phyloP scores from a whole-genome alignment of 2,797 vertebrate species.

The Pterois miles region DNA sequence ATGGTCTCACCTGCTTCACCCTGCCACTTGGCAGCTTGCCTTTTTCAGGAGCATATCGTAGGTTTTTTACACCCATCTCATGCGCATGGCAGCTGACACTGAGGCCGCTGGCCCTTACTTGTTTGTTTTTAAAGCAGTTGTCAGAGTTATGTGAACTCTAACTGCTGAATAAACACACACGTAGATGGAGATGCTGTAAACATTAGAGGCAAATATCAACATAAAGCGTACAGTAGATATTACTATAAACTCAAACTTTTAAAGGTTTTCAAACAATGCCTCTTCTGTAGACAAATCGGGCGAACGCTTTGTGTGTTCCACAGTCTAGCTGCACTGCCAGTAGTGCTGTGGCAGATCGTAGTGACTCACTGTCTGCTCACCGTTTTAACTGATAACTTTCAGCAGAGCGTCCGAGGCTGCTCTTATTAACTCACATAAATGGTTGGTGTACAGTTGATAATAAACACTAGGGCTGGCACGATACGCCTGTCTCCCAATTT shows the following conservation, averaged over 20 bases:
- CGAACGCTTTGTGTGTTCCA: background rate
- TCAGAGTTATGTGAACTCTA: constrained; percentile 25
- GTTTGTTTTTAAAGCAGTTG: constrained; percentile 67
- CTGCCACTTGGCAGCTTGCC: constrained; percentile 41
- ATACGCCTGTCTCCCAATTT: no score
- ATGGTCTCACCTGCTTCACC: constrained; percentile 36
- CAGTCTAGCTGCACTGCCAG: background rate
- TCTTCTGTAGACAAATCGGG: background rate
- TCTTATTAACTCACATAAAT: no score
- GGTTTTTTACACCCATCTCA: constrained; percentile 12
- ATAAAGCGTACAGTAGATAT: background rate
- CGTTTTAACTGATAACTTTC: no score
- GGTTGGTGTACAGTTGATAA: no score
- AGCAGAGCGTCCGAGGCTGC: no score
- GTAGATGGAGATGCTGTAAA: background rate
- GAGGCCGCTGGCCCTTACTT: constrained; percentile 42
- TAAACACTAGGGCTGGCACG: no score
- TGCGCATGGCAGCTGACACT: constrained; percentile 49
- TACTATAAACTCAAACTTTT: background rate
- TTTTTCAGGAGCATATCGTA: constrained; percentile 16
- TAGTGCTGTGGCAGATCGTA: no score
- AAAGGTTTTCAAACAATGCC: background rate
- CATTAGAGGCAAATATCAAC: background rate
- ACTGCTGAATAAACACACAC: constrained; percentile 12
- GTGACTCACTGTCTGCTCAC: no score